Evolutionary conservation across 1,140 invertebrate species (phyloP), one percentile per base, ranked within the genome.

Genomic region (Pseudomyrmex concolor): DNA sequence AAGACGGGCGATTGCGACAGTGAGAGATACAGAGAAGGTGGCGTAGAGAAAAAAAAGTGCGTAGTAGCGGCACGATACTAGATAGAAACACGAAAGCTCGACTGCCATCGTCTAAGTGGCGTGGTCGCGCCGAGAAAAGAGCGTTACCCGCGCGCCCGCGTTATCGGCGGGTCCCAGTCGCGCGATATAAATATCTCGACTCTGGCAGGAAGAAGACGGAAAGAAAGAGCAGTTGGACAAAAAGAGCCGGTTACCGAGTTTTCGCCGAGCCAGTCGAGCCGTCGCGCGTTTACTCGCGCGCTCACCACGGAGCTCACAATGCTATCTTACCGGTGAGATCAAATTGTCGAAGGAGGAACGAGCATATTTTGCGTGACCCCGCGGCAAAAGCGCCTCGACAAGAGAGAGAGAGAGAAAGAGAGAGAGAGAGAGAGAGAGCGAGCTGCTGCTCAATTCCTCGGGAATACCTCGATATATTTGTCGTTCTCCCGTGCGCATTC

Each of bases 381-480:
- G 81, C 84, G 87, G 86, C 90, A 92, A 90, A 90, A 91, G 89
- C 89, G 90, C 81, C 64, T 71, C 80, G 51, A 55, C 51, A 63
- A 48, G 34, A 59, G 17, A 15, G 60, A 43, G 34, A 45, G 8
- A 63, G 74, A 48, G 34, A 59, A 19, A 15, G 60, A 43, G 34
- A 45, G 8, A 63, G 62, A 63, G 15, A 63, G 25, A 45, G 25
- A 63, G 88, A 85, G 84, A 84, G 86, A 80, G 84, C 4, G 51
- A 54, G 73, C 86, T 63, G 88, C 77, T 66, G 92, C 90, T 93
- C 92, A 93, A 93, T 93, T 92, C 93, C 92, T 92, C 85, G 80
- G 86, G 88, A 93, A 93, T 93, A 93, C 91, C 91, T 93, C 92
- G 92, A 93, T 93, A 93, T 92, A 93, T 93, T 93, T 93, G 93